A percentile compares a stretch with the other conserved stretches of the same genome.
Conservation (phyloP, 2,797 vertebrate species). For the Acanthurus leucopareius region DNA sequence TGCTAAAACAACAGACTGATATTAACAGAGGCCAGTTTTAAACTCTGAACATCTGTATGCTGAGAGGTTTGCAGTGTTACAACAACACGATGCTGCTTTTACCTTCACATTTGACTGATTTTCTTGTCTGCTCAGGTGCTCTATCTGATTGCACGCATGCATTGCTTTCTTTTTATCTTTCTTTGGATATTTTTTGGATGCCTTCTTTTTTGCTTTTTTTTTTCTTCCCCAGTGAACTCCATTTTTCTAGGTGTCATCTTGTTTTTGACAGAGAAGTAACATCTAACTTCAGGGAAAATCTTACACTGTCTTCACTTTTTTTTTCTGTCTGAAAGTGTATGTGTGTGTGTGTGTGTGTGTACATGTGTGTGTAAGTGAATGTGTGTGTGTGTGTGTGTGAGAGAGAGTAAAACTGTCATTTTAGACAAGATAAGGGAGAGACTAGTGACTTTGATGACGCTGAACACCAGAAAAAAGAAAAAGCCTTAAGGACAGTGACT, state of each 20-base stretch:
- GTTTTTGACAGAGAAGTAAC: constrained; percentile 44
- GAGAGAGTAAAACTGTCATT: constrained; percentile 24
- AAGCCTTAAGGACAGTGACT: constrained; percentile 25
- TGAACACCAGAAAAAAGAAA: constrained; percentile 40
- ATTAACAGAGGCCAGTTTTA: not conserved
- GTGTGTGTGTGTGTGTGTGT: not conserved
- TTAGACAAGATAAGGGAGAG: constrained; percentile 45
- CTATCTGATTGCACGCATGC: not conserved
- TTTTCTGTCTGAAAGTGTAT: constrained; percentile 10
- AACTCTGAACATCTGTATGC: not conserved
- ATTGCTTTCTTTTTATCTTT: constrained; percentile 1
- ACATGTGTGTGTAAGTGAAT: too few relatives aligned
- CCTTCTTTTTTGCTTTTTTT: not conserved
- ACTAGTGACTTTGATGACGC: constrained; percentile 40
- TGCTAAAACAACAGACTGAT: not conserved
- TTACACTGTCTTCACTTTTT: constrained; percentile 21
- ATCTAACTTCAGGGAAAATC: constrained; percentile 50
- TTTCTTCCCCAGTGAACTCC: constrained; percentile 3
- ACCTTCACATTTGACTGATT: not conserved
- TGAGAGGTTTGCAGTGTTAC: not conserved
- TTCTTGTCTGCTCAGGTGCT: not conserved
- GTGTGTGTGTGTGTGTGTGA: not conserved
- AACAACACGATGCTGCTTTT: not conserved
- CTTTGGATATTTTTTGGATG: not conserved
- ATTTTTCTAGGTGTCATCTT: constrained; percentile 35